Evolutionary conservation across 1,140 invertebrate genomes (phyloP), one percentile per base, ranked within the genome.

Genomic region (Dryas iulia): DNA sequence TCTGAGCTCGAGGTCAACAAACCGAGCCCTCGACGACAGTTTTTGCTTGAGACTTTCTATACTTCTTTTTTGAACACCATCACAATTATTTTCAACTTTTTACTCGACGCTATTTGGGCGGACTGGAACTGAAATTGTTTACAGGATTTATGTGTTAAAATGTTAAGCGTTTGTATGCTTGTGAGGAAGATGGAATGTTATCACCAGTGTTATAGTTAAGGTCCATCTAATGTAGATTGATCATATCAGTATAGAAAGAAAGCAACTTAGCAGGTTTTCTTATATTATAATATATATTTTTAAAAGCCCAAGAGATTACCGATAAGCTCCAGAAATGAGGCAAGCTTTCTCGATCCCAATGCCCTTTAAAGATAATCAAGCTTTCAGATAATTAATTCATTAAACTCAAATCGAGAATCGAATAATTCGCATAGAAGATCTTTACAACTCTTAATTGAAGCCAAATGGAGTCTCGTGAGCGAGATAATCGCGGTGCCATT

Each of bases 381-480:
- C 69, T 73, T 72, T 74, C 76, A 81, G 85, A 90, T 87, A 86
- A 89, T 90, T 89, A 86, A 89, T 90, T 87, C 83, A 87, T 86
- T 84, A 83, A 83, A 88, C 83, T 86, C 76, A 85, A 89, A 87
- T 84, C 82, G 76, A 66, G 75, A 81, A 87, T 86, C 78, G 79
- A 78, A 87, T 86, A 86, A 82, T 87, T 87, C 87, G 80, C 84
- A 87, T 86, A 84, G 82, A 76, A 87, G 81, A 90, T 89, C 83
- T 83, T 82, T 81, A 90, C 87, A 88, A 88, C 80, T 82, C 88
- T 90, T 90, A 89, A 90, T 90, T 90, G 88, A 86, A 81, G 73
- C 78, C 69, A 75, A 78, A 77, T 79, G 80, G 75, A 71, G 73
- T 68, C 81, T 83, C 86, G 88, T 89, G 88, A 89, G 86, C 68